Base-by-base conservation (phyloP, 2,797 vertebrate species). In the Microhierax caerulescens region DNA sequence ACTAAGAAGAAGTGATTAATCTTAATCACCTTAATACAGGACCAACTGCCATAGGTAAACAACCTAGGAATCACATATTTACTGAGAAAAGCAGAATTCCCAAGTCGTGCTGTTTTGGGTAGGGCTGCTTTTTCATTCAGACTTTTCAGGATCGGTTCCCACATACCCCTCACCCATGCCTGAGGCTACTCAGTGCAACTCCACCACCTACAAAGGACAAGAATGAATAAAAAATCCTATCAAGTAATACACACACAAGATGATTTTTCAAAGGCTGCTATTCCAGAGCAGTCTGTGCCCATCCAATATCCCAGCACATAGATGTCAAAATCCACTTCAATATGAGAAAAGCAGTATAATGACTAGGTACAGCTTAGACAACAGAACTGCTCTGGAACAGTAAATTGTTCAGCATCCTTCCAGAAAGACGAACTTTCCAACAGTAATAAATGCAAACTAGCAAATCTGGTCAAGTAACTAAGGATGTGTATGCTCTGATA, bases 21-120 rank as follows among this genome's bases (percentile, higher is more conserved):
- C 48, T 59, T 86, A 20, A 13, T 63, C 83, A 43, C 41, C 41
- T 43, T 43, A 92, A 25, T 63, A 51, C 5, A 60, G 51, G 48
- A n/a, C 23, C 90, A 91, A 93, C 45, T 87, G 74, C 48, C 84
- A 47, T 60, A 90, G 59, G 43, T 78, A 92, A 96, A 84, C 54
- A 84, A 60, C 47, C 74, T 41, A 59, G n/a, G 75, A 91, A 90
- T 84, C 47, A 47, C 23, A 10, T 37, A 65, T 64, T 77, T 88
- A 50, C 34, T 39, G 41, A 45, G 67, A 60, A 78, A 87, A 64
- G n/a, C n/a, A 72, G 45, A 86, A 76, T 76, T 87, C 43, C 70
- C 24, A 48, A 72, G 54, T 56, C 13, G 9, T 2, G 2, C 16
- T 69, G 5, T 1, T 65, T 27, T 70, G 45, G 22, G 56, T n/a